Evolutionary conservation across 2,888 invertebrate species (phyloP), one percentile per base, ranked within the genome.

Genomic region (Chloromyia formosa): DNA sequence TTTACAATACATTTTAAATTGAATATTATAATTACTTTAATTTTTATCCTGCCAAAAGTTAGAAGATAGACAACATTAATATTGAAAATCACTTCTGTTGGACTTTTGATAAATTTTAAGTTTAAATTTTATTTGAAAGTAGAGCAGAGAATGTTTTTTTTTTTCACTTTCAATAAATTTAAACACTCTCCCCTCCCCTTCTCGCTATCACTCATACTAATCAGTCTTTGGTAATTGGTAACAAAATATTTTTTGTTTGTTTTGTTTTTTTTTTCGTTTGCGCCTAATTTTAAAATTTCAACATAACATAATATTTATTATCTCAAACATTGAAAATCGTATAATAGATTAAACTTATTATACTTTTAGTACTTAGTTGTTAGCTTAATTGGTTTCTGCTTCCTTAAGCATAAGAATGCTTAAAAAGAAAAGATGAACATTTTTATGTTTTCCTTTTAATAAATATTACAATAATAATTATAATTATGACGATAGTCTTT

Each of bases 191-290:
- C 23, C 14, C 71, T 20, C 40, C 2, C 23, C 22, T 42, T 56
- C 22, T 7, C 56, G 49, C 73, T 66, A 58, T 66, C 71, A 73
- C 58, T 75, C 58, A 45, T 49, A 74, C 71, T 77, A 77, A 76
- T 78, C 78, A 78, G 78, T 78, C 78, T 78, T 78, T 78, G 78
- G 78, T 77, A 77, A 76, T 74, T 78, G 77, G 77, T 78, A 78
- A 77, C 77, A 76, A 77, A 77, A 75, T 56, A 56, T 56, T 56
- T 40, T 71, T 69, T 69, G 69, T 69, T 69, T 69, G n/a, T n/a
- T 35, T 35, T 35, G 27, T 7, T 35, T 35, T 35, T 35, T 35
- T 35, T 35, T 35, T 35, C 27, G 27, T 35, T 35, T 35, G 27
- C 27, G 27, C 27, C 27, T 35, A 35, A 35, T 35, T 35, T 35